Base-by-base conservation (phyloP, 2,888 invertebrate species). In the Oxytorus armatus region DNA sequence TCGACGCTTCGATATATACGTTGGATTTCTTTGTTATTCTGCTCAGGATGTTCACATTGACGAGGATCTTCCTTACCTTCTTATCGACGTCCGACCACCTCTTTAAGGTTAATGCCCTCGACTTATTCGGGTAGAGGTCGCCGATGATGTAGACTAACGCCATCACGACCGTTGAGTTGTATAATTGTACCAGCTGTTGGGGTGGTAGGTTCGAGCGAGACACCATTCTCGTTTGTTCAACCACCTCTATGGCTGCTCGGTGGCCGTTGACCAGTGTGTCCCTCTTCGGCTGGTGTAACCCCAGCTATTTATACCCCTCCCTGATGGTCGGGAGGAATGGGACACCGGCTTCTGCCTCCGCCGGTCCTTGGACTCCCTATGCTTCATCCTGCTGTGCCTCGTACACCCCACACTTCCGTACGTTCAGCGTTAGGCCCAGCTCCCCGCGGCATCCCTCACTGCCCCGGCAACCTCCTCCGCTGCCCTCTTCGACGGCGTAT, bases 21-120 rank as follows among this genome's bases (percentile, higher is more conserved):
- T 4, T 3, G 10, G 11, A 2, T 53, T 11, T 53, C 11, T 23
- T 11, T 25, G 53, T 53, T 10, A n/a, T n/a, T 1, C 1, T 11
- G 10, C 25, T 11, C 5, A 16, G n/a, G 1, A 53, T 0, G 3
- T n/a, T 3, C 1, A 16, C n/a, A 1, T 11, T 0, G 1, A 5
- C n/a, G 1, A 53, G 1, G 3, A 53, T 11, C 3, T 18, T 18
- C 16, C 83, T 14, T 3, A 83, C 29, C 11, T 68, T 49, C 5
- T 69, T 76, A 47, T 83, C 82, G 23, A 82, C 3, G 11, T 79
- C 77, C 29, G 68, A 18, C 70, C 80, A 80, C 39, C 61, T 75
- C 23, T 65, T 68, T 8, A 84, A 39, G 23, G 79, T 83, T 1
- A 74, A 61, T 8, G 76, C 69, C n/a, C 68, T 25, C 33, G 72